Percentiles rank a stretch among this genome's conserved stretches.
phyloP scores from a whole-genome alignment of 2,888 invertebrate genomes.

The Leucophora obtusa region DNA sequence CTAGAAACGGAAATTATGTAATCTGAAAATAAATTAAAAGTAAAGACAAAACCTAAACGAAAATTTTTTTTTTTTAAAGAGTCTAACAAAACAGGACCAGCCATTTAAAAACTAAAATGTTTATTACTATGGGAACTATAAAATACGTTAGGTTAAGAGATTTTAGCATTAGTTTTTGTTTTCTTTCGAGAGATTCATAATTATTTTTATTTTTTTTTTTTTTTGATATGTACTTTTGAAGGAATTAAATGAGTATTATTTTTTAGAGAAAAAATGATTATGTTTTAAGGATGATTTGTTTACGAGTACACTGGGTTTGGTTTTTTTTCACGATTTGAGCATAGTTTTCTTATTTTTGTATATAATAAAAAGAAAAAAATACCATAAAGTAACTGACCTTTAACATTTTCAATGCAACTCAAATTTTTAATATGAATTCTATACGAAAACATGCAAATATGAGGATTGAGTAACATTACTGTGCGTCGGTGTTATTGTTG shows the following conservation, averaged over 20 bases:
- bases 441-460: conserved; percentile 76
- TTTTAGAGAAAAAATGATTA: conserved; percentile 49
- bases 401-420: not conserved
- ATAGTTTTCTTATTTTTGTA: conserved; percentile 13
- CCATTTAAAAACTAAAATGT: conserved; percentile 36
- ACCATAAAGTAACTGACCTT: conserved; percentile 42
- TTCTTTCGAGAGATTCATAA: conserved; percentile 36
- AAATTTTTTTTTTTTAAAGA: not conserved
- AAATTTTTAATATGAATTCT: conserved; percentile 34
- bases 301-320: conserved; percentile 52
- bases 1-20: not conserved
- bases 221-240: conserved; percentile 58
- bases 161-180: conserved; percentile 11
- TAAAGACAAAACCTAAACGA: not conserved
- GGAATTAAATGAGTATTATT: conserved; percentile 56
- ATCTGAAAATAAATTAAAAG: not conserved
- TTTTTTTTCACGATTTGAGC: conserved; percentile 50
- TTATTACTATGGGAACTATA: conserved; percentile 34
- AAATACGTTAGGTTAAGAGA: conserved; percentile 18
- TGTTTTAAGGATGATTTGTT: conserved; percentile 35
- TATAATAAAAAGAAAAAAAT: conserved; percentile 23
- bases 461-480: conserved; percentile 77
- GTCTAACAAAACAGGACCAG: conserved; percentile 28
- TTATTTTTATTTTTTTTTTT: conserved; percentile 33
- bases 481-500: conserved; percentile 72